A percentile compares a stretch with the other conserved stretches of the same genome.
Evolutionary conservation across 2,888 invertebrate genomes (phyloP).

Genomic region (Sarcophaga variegata): DNA sequence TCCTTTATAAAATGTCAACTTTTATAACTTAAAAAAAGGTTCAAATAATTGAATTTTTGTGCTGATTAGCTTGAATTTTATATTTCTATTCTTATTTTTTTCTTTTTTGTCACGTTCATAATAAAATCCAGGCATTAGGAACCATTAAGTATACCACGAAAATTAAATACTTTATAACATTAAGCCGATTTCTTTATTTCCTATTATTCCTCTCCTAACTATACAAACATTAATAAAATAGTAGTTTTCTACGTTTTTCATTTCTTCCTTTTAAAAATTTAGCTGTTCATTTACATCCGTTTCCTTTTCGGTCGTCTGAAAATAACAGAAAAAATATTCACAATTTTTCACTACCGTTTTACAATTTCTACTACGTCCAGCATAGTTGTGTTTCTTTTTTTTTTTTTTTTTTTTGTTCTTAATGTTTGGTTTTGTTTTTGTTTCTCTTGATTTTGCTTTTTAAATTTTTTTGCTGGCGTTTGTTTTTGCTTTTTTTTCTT

Average conservation of each 20-base stretch:
- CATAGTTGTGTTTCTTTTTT: slow-evolving; percentile 13
- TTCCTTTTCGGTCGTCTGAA: slow-evolving; percentile 21
- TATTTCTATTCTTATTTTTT: no score
- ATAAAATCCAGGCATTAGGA: not conserved
- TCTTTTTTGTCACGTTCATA: no score
- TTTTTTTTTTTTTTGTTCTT: slow-evolving; percentile 26
- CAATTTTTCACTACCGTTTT: slow-evolving; percentile 24
- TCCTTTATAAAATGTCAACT: no score
- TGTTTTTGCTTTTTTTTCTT: slow-evolving; percentile 27
- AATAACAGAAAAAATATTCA: not conserved
- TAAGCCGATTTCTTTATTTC: slow-evolving; percentile 49
- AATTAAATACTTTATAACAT: slow-evolving; percentile 49
- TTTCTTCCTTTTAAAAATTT: slow-evolving; percentile 21
- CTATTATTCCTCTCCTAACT: slow-evolving; percentile 4
- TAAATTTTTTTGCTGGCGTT: not conserved
- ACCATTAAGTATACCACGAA: slow-evolving; percentile 33
- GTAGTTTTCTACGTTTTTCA: not conserved
- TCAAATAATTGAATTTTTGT: no score
- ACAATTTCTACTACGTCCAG: not conserved
- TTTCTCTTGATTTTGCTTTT: slow-evolving; percentile 5
- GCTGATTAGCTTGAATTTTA: no score
- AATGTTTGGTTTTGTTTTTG: slow-evolving; percentile 37
- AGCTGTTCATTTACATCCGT: slow-evolving; percentile 48
- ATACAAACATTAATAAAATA: slow-evolving; percentile 28
- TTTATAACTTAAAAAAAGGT: no score